These are phyloP conservation scores for Andrena praecox DNA, from an alignment of 2,888 invertebrate species.

Conservation along the genomic window DNA sequence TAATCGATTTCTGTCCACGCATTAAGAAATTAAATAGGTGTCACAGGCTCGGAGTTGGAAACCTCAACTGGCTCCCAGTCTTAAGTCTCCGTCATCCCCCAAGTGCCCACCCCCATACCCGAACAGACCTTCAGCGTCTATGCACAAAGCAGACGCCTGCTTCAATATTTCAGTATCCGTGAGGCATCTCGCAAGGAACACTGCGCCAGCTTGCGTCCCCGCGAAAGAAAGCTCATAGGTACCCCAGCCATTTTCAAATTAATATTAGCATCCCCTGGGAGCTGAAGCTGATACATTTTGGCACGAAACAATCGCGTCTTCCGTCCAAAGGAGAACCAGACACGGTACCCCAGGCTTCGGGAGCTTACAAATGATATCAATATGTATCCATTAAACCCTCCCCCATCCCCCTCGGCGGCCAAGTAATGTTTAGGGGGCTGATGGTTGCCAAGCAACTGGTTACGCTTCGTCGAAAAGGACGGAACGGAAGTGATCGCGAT, in stretches of 20 bases:
- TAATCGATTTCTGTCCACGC: no score
- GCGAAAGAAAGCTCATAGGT: background rate
- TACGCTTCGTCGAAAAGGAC: conserved; percentile 52
- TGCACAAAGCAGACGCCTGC: background rate
- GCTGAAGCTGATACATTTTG: conserved; percentile 26
- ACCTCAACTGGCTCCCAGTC: no score
- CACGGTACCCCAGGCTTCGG: conserved; percentile 31
- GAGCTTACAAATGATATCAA: conserved; percentile 80
- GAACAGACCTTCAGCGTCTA: no score
- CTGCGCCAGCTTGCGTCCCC: background rate
- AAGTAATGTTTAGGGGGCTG: conserved; percentile 60
- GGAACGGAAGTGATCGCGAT: conserved; percentile 78
- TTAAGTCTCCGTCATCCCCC: no score
- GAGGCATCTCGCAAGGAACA: background rate
- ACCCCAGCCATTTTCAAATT: background rate
- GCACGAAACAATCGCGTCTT: conserved; percentile 24
- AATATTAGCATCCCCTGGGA: background rate
- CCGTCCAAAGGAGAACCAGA: conserved; percentile 36
- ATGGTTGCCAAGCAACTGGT: conserved; percentile 63
- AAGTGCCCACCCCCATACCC: no score
- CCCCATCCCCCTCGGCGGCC: conserved; percentile 48
- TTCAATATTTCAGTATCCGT: background rate
- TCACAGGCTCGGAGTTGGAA: no score
- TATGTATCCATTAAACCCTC: conserved; percentile 80
- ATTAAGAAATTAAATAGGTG: no score